These are phyloP conservation scores for Agriopis leucophaearia DNA, from an alignment of 2,888 invertebrate species.

Conservation along the genomic window DNA sequence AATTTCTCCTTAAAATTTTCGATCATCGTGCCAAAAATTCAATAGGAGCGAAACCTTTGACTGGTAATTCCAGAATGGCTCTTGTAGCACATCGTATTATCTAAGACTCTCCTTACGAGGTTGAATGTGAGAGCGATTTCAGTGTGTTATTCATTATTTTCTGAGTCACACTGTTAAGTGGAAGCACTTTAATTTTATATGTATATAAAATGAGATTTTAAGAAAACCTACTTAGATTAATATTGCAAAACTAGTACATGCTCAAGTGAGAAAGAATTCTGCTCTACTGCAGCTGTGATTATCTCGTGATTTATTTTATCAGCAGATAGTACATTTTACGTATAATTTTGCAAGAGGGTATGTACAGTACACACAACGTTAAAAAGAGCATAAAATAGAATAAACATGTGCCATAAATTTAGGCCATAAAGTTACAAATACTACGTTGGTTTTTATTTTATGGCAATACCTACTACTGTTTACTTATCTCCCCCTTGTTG, in stretches of 20 bases:
- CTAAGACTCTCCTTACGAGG: slow-evolving; percentile 51
- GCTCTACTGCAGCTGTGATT: background rate
- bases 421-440: slow-evolving; percentile 16
- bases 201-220: too few species aligned
- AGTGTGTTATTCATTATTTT: slow-evolving; percentile 71
- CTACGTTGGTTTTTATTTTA: slow-evolving; percentile 25
- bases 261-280: background rate
- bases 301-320: too few species aligned
- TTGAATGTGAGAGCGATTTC: slow-evolving; percentile 61
- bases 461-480: background rate
- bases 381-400: background rate
- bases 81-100: slow-evolving; percentile 60
- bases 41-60: slow-evolving; percentile 57
- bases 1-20: slow-evolving; percentile 64
- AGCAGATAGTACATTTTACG: too few species aligned
- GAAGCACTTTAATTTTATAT: slow-evolving; percentile 41
- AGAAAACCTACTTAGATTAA: too few species aligned
- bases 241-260: background rate
- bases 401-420: slow-evolving; percentile 27
- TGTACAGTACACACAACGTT: too few species aligned
- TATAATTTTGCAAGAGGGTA: too few species aligned
- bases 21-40: slow-evolving; percentile 46
- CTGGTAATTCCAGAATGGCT: slow-evolving; percentile 65
- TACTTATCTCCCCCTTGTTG: background rate
- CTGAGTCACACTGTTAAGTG: slow-evolving; percentile 68